Evolutionary conservation across 2,888 invertebrate genomes (phyloP).

Genomic region (Aromia moschata): DNA sequence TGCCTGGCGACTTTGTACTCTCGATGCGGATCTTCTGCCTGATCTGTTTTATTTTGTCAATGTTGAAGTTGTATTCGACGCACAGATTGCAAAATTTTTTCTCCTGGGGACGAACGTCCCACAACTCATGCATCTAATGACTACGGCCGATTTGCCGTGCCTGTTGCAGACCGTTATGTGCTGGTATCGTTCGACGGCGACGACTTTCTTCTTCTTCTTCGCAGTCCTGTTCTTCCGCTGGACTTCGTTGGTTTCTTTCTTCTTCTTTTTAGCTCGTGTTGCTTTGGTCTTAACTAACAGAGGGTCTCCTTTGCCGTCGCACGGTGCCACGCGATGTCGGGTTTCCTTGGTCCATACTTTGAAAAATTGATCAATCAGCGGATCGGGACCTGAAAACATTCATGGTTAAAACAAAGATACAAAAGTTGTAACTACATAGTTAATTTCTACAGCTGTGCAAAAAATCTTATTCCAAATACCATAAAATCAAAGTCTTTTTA

Average conservation of each 20-base stretch:
- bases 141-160: neutral
- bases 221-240: neutral
- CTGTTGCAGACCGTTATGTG: neutral
- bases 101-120: constrained; percentile 4
- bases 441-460: too few species aligned
- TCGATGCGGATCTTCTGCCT: too few species aligned
- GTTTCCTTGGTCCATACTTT: neutral
- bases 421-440: too few species aligned
- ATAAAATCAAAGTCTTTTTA: too few species aligned
- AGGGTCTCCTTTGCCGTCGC: neutral
- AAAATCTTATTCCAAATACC: too few species aligned
- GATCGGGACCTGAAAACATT: neutral
- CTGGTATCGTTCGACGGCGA: neutral
- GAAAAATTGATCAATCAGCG: neutral
- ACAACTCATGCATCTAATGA: neutral
- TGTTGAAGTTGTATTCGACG: too few species aligned
- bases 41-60: too few species aligned
- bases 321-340: neutral
- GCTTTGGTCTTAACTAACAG: neutral
- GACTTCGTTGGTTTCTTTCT: neutral
- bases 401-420: too few species aligned
- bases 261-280: neutral
- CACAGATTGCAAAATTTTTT: too few species aligned
- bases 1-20: too few species aligned
- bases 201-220: neutral